A percentile compares a stretch with the other conserved stretches of the same genome.
phyloP scores from a whole-genome alignment of 2,797 vertebrate genomes.

The Notolabrus celidotus region DNA sequence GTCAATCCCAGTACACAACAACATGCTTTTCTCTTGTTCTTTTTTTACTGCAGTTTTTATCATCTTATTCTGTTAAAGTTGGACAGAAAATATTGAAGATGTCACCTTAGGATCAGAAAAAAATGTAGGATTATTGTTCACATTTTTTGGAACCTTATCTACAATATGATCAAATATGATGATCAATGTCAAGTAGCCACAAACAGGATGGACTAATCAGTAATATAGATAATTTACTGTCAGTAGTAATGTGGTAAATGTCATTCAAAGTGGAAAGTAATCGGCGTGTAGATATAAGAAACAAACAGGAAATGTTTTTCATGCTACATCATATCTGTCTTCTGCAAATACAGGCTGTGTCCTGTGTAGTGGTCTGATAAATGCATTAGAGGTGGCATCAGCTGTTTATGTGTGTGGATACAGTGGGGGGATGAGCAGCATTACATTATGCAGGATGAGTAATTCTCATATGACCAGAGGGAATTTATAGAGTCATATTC shows the following conservation, averaged over 20 bases:
- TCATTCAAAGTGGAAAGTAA: no score
- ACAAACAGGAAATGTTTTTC: slow-evolving; percentile 45
- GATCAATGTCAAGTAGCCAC: no score
- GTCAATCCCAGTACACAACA: background rate
- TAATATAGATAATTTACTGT: background rate
- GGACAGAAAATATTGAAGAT: background rate
- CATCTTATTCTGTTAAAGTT: background rate
- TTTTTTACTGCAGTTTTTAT: background rate
- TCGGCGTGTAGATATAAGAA: background rate
- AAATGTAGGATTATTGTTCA: no score
- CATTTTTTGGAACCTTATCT: background rate
- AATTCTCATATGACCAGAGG: slow-evolving; percentile 52
- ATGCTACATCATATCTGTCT: background rate
- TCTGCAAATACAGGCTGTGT: slow-evolving; percentile 4
- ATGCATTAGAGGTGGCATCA: slow-evolving; percentile 30
- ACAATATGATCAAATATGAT: background rate
- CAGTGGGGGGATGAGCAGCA: slow-evolving; percentile 21
- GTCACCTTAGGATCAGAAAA: background rate
- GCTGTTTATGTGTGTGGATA: slow-evolving; percentile 36
- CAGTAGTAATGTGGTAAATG: background rate
- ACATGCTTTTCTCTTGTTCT: background rate
- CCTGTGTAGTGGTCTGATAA: slow-evolving; percentile 2
- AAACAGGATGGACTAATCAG: background rate
- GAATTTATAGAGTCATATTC: slow-evolving; percentile 32
- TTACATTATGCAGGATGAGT: slow-evolving; percentile 54